phyloP scores from a whole-genome alignment of 2,797 vertebrate species.

The Oreortyx pictus region DNA sequence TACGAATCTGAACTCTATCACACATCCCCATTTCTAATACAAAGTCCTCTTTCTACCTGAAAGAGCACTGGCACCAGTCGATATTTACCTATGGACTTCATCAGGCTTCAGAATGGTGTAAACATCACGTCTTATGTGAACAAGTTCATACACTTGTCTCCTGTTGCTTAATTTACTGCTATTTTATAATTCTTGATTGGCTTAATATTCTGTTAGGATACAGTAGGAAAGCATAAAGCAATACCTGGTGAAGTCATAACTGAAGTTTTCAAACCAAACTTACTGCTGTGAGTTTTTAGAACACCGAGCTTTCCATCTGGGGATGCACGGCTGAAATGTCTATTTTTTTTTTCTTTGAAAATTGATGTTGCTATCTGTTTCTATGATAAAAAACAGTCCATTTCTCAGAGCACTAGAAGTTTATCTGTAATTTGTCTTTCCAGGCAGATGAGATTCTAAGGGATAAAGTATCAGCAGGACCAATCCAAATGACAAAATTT shows the following conservation, averaged over 20 bases:
- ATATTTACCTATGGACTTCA: not conserved
- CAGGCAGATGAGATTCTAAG: slow-evolving; percentile 61
- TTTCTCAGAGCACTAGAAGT: slow-evolving; percentile 66
- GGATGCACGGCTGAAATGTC: slow-evolving; percentile 57
- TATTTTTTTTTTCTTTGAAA: slow-evolving; percentile 44
- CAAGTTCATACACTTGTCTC: not conserved
- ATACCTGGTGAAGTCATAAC: slow-evolving; percentile 51
- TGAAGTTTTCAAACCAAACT: slow-evolving; percentile 55
- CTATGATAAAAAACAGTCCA: slow-evolving; percentile 66
- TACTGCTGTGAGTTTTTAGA: slow-evolving; percentile 24
- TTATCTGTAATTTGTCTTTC: slow-evolving; percentile 70
- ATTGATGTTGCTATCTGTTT: slow-evolving; percentile 71
- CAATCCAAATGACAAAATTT: slow-evolving; percentile 59
- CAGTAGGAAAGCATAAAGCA: slow-evolving; percentile 45
- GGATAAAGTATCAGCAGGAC: slow-evolving; percentile 48
- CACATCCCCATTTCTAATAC: not conserved
- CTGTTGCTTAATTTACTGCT: slow-evolving; percentile 32
- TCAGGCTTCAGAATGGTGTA: not conserved
- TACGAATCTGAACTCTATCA: not conserved
- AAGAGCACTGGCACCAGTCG: not conserved
- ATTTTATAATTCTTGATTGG: not conserved
- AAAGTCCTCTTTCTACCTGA: not conserved
- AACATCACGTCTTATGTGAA: not conserved
- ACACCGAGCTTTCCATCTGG: slow-evolving; percentile 40
- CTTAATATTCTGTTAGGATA: slow-evolving; percentile 55